Base-by-base conservation (phyloP, 2,797 vertebrate species). In the Pelochelys cantorii region DNA sequence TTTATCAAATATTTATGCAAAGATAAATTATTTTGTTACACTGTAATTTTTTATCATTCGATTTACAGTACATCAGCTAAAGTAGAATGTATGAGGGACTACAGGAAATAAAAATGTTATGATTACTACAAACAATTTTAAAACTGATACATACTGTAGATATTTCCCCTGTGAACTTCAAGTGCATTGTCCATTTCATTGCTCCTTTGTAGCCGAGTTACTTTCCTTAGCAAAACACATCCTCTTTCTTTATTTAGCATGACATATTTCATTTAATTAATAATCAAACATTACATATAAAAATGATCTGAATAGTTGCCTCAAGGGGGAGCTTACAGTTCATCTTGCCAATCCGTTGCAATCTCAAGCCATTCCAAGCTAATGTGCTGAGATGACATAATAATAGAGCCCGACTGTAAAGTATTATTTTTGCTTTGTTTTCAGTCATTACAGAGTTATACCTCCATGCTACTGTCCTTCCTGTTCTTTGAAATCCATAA, bases 401-500 rank as follows among this genome's bases (percentile, higher is more conserved):
- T 71, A 96, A 96, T 93, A 96, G 94, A 98, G 95, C 92, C 95
- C 95, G 91, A 97, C 95, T 94, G 93, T 88, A 97, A 97, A 98
- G 95, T 25, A 85, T 89, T 88, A 93, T 90, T 93, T 96, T 91
- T 92, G 89, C 92, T 96, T 94, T 90, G 25, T 90, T 95, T 92
- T 86, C 95, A 96, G 93, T 96, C 94, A 97, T 83, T 95, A 82
- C 87, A 82, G 86, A 86, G 65, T 98, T 98, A 99, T 91, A 99
- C 98, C 96, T 99, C 99, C 98, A 99, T 99, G 97, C 98, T 98
- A 89, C 97, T 98, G 94, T 99, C 98, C 52, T 98, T 97, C 96
- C 99, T 99, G 78, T 97, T 97, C 96, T 98, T 98, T 94, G 99
- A 99, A 98, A 99, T 99, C 99, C 99, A 99, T 78, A 99, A 96